Conservation (phyloP, 1,140 invertebrate genomes). For the Drusus annulatus region DNA sequence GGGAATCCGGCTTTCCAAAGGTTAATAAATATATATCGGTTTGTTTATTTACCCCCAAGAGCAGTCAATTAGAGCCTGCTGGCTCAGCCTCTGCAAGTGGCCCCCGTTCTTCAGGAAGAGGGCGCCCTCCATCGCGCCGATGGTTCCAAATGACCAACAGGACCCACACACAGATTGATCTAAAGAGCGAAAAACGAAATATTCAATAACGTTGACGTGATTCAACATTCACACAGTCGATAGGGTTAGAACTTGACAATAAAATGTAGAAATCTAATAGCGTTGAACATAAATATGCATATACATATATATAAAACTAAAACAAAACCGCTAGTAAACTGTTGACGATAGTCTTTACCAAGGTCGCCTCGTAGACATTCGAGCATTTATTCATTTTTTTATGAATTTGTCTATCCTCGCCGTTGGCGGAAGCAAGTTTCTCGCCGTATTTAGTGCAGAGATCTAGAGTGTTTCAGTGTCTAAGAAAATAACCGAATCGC, state of each 20-base stretch:
- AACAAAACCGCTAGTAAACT: constrained; percentile 67
- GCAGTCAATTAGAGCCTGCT: constrained; percentile 95
- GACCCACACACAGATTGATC: constrained; percentile 97
- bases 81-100: constrained; percentile 86
- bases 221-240: no score
- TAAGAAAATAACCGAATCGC: constrained; percentile 79
- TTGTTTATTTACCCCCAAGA: constrained; percentile 86
- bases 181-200: constrained; percentile 60
- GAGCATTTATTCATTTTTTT: constrained; percentile 53
- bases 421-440: neutral
- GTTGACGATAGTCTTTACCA: constrained; percentile 76
- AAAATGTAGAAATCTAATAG: no score
- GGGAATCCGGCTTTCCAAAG: no score
- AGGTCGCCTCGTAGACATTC: constrained; percentile 81
- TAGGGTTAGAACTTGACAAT: no score
- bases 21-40: no score
- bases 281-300: no score
- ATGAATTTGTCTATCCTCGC: neutral
- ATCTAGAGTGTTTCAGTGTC: constrained; percentile 77
- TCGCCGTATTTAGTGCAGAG: constrained; percentile 41
- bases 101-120: constrained; percentile 88
- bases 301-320: no score
- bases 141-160: constrained; percentile 97
- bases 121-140: constrained; percentile 93
- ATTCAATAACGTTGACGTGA: no score